Percentiles rank a stretch among this genome's conserved stretches.
Conservation (phyloP, 53 echinoderm and acorn worm species). For the Antedon mediterranea region DNA sequence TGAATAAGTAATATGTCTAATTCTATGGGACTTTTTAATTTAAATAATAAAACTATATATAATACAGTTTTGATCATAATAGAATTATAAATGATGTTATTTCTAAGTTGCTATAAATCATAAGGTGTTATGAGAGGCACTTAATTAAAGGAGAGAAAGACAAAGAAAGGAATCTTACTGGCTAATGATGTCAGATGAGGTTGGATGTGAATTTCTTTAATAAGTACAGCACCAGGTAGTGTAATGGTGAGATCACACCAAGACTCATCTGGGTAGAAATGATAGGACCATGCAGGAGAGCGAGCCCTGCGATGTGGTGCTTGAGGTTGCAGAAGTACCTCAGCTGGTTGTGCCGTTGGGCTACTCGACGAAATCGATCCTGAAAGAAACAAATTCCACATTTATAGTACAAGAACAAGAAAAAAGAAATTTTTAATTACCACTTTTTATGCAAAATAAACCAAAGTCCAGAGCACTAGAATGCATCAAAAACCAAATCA, state of each 20-base stretch:
- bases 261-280: slow-evolving; percentile 91
- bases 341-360: slow-evolving; percentile 80
- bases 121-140: too few relatives aligned
- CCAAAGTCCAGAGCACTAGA: too few relatives aligned
- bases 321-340: slow-evolving; percentile 77
- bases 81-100: background rate
- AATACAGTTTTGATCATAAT: background rate
- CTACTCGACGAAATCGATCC: slow-evolving; percentile 79
- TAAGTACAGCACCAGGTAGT: slow-evolving; percentile 74
- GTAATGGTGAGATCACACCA: slow-evolving; percentile 97
- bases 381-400: too few relatives aligned
- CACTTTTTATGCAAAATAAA: too few relatives aligned
- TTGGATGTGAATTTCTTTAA: slow-evolving; percentile 85
- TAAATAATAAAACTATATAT: too few relatives aligned
- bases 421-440: too few relatives aligned
- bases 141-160: too few relatives aligned
- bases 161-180: slow-evolving; percentile 44
- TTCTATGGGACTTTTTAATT: too few relatives aligned
- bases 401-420: too few relatives aligned
- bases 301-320: slow-evolving; percentile 78
- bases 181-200: slow-evolving; percentile 82
- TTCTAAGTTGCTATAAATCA: too few relatives aligned
- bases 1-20: too few relatives aligned
- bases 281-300: slow-evolving; percentile 94
- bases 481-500: background rate